Evolutionary conservation across 2,888 invertebrate species (phyloP), one percentile per base, ranked within the genome.

Genomic region (Platycnemis pennipes): DNA sequence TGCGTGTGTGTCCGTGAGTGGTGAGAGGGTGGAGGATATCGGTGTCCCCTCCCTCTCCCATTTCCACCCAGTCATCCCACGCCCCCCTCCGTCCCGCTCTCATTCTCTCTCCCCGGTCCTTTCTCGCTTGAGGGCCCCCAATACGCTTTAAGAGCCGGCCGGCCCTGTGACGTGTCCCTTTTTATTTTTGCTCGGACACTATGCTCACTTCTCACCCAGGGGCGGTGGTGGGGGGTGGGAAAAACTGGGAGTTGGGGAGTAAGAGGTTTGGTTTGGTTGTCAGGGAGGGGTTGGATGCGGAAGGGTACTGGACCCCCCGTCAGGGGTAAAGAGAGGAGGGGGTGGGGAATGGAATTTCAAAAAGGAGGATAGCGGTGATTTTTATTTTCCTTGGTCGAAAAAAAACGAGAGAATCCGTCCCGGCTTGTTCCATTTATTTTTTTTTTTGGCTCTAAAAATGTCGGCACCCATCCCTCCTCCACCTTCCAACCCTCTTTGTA

Each of bases 81-180:
- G 49, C 49, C 49, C 7, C 49, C 56, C 42, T 89, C 53, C 88
- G 13, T 5, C 56, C 53, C 89, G 37, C 53, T 7, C 42, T 19
- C 86, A 16, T 89, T 53, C 49, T 22, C 42, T 22, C 19, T 26
- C 63, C 31, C 77, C 37, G 77, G 77, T 77, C 77, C 77, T 77
- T 77, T 77, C 77, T 91, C 53, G 91, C 91, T 63, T 44, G 42
- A 53, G 77, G 91, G 91, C 91, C 45, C 91, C 44, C 91, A 91
- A 91, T 91, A 44, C 91, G 91, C 91, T 91, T 91, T 91, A 91
- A 91, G 91, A 91, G 91, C 63, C 77, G n/a, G n/a, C n/a, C 88
- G 63, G 42, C 44, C 91, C 63, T 69, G 91, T 91, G 91, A 91
- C 91, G 91, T 91, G 91, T 91, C 91, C 63, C 56, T 91, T 91